Evolutionary conservation across 2,797 vertebrate species (phyloP), one percentile per base, ranked within the genome.

Genomic region (Nothura maculosa): DNA sequence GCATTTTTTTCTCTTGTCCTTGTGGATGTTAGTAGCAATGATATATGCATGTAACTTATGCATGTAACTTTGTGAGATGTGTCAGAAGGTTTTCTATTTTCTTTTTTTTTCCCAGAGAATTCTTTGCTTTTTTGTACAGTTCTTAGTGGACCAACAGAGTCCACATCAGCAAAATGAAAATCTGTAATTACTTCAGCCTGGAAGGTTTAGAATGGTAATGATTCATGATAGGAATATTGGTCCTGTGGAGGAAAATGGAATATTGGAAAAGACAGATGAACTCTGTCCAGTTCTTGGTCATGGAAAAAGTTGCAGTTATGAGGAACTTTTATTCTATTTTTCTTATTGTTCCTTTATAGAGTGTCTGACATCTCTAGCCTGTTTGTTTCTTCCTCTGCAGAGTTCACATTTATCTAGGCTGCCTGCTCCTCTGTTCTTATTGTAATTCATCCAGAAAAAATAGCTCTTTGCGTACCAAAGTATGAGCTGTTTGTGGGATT

Each of bases 401-500:
- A 63, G 27, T 70, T 79, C 12, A 14, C 4, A 76, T 89, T 9
- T 55, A 68, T 64, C 63, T 64, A 70, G 30, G 28, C 5, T 14
- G 4, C 0, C 34, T 78, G 89, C 54, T 55, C 50, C 40, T 8
- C 48, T 24, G 2, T 72, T 9, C 22, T 74, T 47, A 24, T 60
- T 68, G 34, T 32, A 87, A 67, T 89, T 80, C 32, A 73, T 24
- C 17, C 22, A 55, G 54, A 78, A 94, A 94, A 91, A 72, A 68
- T 20, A 78, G 7, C 19, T 42, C 27, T 84, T 40, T 73, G 58
- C 28, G 72, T 81, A 87, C 12, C 52, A 50, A 62, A 80, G 22
- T 38, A 24, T n/a, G 4, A 5, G 40, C 57, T 87, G 24, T 38
- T 90, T 85, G 22, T 72, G 30, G 40, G 55, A 76, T 89, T 89